These are phyloP conservation scores for Poeciliopsis paucimaculata DNA, from an alignment of 2,797 vertebrate species.

Conservation along the genomic window DNA sequence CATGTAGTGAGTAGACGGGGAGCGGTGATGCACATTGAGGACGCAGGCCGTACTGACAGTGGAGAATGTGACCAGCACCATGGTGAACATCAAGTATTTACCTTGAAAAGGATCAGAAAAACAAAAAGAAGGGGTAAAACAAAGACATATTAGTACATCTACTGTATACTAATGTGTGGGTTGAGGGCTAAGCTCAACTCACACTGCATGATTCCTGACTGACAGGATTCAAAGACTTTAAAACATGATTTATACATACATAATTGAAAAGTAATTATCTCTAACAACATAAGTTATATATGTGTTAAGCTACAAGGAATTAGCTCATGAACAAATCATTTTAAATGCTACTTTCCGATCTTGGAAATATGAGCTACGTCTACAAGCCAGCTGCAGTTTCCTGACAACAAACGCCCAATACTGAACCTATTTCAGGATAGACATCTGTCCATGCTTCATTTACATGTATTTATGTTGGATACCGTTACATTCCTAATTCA, in stretches of 20 bases:
- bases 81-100: conserved; percentile 87
- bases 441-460: not conserved
- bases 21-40: conserved; percentile 85
- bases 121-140: not conserved
- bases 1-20: conserved; percentile 85
- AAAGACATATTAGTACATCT: not conserved
- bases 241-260: not conserved
- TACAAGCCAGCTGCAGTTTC: not conserved
- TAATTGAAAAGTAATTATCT: not conserved
- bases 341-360: not conserved
- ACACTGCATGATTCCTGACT: not conserved
- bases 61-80: conserved; percentile 85
- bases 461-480: not conserved
- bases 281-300: not conserved
- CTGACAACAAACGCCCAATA: not conserved
- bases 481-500: not conserved
- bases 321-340: not conserved
- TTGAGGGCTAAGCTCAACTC: not conserved
- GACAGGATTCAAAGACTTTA: not conserved
- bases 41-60: conserved; percentile 82
- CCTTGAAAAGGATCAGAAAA: conserved; percentile 47
- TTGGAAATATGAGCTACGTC: not conserved
- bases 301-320: not conserved
- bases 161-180: not conserved
- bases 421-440: not conserved